Base-by-base conservation (phyloP, 2,797 vertebrate genomes). In the Danionella dracula region DNA sequence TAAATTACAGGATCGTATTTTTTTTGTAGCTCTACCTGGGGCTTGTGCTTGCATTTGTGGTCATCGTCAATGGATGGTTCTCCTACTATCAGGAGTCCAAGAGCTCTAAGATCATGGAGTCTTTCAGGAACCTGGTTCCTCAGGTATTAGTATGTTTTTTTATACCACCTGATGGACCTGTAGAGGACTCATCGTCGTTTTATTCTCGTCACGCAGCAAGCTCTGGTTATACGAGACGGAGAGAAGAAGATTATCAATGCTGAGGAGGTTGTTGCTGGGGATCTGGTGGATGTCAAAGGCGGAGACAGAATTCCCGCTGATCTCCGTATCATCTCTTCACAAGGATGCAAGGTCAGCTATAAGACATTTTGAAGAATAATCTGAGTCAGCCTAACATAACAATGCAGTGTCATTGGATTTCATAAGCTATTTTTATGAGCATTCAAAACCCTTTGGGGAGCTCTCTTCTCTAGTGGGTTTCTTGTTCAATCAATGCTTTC, bases 231-330 rank as follows among this genome's bases (percentile, higher is more conserved):
- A 73, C 92, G 96, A 41, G 95, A 93, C 0, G 95, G 96, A 0
- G 95, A 98, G 78, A 97, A 95, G 78, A 84, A 89, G 69, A 89
- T 84, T 81, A 92, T 98, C 72, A 96, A 94, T 0, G 94, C 95
- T 0, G 93, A 96, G 70, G 92, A 92, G 0, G 94, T 98, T 8
- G 96, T 94, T 1, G 86, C 81, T 0, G 96, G 96, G 21, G 96
- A 98, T 70, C 81, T 98, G 19, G 93, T 98, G 66, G 96, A 98
- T 71, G 93, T 98, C 48, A 98, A 96, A 64, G 94, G 94, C 21
- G 96, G 96, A 49, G 96, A 98, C 83, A 83, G 95, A 74, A 94
- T 98, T 72, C 95, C 96, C 0, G 95, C 96, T 1, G 96, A 98
- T 75, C 83, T 98, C 72, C 84, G 96, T 15, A 76, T 98, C 49